Evolutionary conservation across 2,888 invertebrate genomes (phyloP), one percentile per base, ranked within the genome.

Genomic region (Hyalella azteca): DNA sequence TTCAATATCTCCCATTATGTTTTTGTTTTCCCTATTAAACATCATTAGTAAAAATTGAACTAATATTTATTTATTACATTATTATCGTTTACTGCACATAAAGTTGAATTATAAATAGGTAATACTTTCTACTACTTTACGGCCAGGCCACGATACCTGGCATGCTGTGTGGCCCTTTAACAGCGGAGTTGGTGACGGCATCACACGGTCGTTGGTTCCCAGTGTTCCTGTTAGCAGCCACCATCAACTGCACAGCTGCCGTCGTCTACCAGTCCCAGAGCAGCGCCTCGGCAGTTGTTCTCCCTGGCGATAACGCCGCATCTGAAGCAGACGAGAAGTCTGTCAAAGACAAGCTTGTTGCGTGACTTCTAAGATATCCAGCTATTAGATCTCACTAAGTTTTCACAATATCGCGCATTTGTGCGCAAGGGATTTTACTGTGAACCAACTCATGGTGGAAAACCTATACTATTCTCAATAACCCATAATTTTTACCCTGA

Each of bases 141-240:
- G n/a, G n/a, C 32, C 87, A 91, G 91, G 93, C 93, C 3, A 93
- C 93, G 0, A 91, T 93, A 85, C 93, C 93, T 0, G 93, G 93
- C 13, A 92, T 93, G 77, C 88, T 93, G 48, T 93, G 93, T 86
- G 93, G 93, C n/a, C 93, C 93, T 19, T 87, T 93, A 79, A 93
- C 93, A 7, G 93, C 93, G 2, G 92, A 92, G 87, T 87, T 93
- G 81, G 93, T 93, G 15, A 91, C 91, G 0, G 90, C 91, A 79
- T 92, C 92, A 0, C 90, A 91, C 85, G 93, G 93, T 9, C 90
- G 93, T 78, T 93, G 93, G 93, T 90, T 92, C 87, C 92, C 92
- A 0, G 93, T 93, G 49, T 93, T 93, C 87, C 90, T 92, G 78
- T 89, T 93, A 54, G 93, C 93, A 2, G 93, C 92, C 0, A 91